These are phyloP conservation scores for Syrrhaptes paradoxus DNA, from an alignment of 2,113 vertebrate species.

Conservation along the genomic window DNA sequence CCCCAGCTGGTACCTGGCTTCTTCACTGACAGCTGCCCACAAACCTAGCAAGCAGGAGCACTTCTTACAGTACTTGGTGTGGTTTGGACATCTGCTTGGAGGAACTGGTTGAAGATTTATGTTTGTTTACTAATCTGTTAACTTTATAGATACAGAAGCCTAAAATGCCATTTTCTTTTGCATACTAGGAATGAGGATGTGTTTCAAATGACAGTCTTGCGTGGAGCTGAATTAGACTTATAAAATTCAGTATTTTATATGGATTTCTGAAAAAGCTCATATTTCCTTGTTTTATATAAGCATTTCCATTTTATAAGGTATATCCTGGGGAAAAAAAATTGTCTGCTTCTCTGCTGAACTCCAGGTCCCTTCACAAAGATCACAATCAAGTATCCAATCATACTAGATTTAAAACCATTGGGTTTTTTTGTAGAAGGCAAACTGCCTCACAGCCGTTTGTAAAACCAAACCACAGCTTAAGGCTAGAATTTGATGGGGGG, in stretches of 20 bases:
- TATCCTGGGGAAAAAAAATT: not conserved
- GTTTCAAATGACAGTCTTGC: not conserved
- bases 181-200: not conserved
- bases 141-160: not conserved
- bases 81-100: not conserved
- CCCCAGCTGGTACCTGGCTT: not conserved
- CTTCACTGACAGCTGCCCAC: not conserved
- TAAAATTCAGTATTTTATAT: not conserved
- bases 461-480: not conserved
- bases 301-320: not conserved
- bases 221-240: not conserved
- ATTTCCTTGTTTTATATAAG: not conserved
- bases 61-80: not conserved
- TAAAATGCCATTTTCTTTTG: not conserved
- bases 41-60: not conserved
- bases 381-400: not conserved
- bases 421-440: not conserved
- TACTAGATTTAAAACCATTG: not conserved
- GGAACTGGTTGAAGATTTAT: not conserved
- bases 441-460: not conserved
- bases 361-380: not conserved
- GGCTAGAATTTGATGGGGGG: not conserved
- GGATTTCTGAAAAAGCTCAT: not conserved
- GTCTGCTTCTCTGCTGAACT: not conserved
- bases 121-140: not conserved